Conservation (phyloP, 2,113 vertebrate species). For the Platichthys flesus region DNA sequence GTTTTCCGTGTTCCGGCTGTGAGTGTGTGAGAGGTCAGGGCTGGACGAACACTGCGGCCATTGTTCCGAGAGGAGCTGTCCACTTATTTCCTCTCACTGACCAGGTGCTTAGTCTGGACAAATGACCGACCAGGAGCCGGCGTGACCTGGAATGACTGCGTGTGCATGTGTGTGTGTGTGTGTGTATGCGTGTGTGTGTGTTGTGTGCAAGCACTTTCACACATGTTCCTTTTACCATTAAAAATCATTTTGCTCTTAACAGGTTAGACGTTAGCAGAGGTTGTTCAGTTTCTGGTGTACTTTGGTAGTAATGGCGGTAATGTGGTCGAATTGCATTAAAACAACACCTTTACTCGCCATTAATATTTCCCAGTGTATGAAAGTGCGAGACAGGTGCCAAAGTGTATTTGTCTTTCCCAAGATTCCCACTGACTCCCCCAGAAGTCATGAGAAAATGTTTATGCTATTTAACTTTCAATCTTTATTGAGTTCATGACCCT, state of each 20-base stretch:
- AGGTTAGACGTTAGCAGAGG: background rate
- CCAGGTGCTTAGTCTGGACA: slow-evolving; percentile 62
- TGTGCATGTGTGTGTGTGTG: background rate
- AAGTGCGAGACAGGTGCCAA: background rate
- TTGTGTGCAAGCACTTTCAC: slow-evolving; percentile 15
- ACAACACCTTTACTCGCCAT: slow-evolving; percentile 3
- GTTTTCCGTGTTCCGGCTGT: slow-evolving; percentile 39
- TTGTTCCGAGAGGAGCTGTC: slow-evolving; percentile 59
- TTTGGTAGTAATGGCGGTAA: background rate
- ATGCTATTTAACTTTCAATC: slow-evolving; percentile 22
- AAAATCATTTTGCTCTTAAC: slow-evolving; percentile 6
- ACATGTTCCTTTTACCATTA: slow-evolving; percentile 5
- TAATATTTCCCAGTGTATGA: slow-evolving; percentile 11
- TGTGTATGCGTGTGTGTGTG: slow-evolving; percentile 1
- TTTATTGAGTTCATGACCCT: slow-evolving; percentile 30
- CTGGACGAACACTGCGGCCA: slow-evolving; percentile 61
- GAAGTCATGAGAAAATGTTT: slow-evolving; percentile 34
- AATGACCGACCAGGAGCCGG: slow-evolving; percentile 32
- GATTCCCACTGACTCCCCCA: background rate
- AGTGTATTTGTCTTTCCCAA: background rate
- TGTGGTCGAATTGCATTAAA: slow-evolving; percentile 4
- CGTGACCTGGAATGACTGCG: slow-evolving; percentile 3
- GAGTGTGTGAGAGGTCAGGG: slow-evolving; percentile 63
- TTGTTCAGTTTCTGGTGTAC: background rate
- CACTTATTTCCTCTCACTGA: slow-evolving; percentile 49